Conservation (phyloP, 2,888 invertebrate genomes). For the Oscheius sp. region DNA sequence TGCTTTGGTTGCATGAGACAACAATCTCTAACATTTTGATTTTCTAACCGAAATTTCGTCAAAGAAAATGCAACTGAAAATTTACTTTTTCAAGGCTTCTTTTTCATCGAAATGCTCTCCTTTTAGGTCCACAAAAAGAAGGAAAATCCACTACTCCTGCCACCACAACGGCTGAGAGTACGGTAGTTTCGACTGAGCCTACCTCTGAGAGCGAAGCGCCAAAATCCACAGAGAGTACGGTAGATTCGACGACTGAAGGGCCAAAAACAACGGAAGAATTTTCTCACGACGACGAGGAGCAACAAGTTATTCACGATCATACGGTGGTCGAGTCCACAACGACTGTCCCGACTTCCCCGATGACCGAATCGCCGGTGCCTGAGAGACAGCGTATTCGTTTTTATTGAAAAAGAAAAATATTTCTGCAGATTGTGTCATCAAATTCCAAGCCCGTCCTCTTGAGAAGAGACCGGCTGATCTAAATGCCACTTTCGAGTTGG, state of each 20-base stretch:
- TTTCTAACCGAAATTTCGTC: neutral
- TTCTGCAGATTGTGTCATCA: constrained; percentile 60
- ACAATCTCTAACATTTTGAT: neutral
- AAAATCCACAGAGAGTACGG: neutral
- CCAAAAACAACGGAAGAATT: neutral
- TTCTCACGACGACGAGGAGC: constrained; percentile 5
- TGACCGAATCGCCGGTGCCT: neutral
- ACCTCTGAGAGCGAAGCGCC: constrained; percentile 21
- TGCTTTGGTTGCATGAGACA: constrained; percentile 18
- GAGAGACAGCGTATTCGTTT: constrained; percentile 10
- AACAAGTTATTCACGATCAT: constrained; percentile 17
- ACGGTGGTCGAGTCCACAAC: constrained; percentile 3
- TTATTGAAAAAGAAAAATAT: neutral
- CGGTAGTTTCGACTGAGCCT: constrained; percentile 3
- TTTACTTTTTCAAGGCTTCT: neutral
- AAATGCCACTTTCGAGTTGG: constrained; percentile 56
- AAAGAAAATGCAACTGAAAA: too few relatives aligned
- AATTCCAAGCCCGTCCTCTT: constrained; percentile 62
- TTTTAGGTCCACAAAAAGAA: constrained; percentile 22
- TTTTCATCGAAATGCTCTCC: neutral
- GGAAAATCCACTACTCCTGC: constrained; percentile 10
- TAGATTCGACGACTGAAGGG: constrained; percentile 1
- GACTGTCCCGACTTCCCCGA: neutral
- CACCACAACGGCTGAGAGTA: neutral
- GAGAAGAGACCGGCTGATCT: constrained; percentile 54